Evolutionary conservation across 2,888 invertebrate species (phyloP), one percentile per base, ranked within the genome.

Genomic region (Drosophila barbarae): DNA sequence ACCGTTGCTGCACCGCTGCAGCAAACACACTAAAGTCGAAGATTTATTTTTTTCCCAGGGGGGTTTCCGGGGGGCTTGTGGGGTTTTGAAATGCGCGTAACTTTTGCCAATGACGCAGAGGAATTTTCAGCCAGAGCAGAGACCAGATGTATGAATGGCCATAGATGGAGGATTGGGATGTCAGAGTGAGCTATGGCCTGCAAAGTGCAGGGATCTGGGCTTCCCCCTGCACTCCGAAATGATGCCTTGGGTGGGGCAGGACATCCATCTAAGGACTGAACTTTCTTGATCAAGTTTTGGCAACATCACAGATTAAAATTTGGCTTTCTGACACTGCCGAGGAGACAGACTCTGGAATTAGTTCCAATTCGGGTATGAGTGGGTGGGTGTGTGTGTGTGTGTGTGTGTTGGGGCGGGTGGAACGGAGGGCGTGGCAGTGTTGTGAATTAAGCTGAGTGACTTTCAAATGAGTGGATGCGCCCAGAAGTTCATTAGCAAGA

Each of bases 251-350:
- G 53, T 65, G 68, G 52, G 51, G 57, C 63, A 63, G 72, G 53
- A 51, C 63, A 67, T 75, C 69, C 71, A 69, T 73, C 64, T 71
- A 68, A 76, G 63, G 56, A 59, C 73, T 68, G 55, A 84, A 84
- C 71, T 84, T 84, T 84, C 75, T 83, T 77, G 73, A 78, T 82
- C 81, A 82, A 84, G 60, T 73, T 82, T 82, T 77, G 74, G 81
- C 81, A 76, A 71, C 83, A 84, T 77, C 80, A 74, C 74, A 85
- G 85, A 85, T 84, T 84, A 84, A 84, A 84, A 73, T 84, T 84
- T 74, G 79, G 75, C 85, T 84, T 83, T 85, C 79, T 73, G 80
- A 80, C 79, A 75, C 73, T 65, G 75, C 56, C 58, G 44, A 53
- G 46, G 53, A 54, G 67, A 68, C 46, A 61, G 69, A 70, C 82